Conservation (phyloP, 2,113 vertebrate species). For the Paracanthobrama guichenoti region DNA sequence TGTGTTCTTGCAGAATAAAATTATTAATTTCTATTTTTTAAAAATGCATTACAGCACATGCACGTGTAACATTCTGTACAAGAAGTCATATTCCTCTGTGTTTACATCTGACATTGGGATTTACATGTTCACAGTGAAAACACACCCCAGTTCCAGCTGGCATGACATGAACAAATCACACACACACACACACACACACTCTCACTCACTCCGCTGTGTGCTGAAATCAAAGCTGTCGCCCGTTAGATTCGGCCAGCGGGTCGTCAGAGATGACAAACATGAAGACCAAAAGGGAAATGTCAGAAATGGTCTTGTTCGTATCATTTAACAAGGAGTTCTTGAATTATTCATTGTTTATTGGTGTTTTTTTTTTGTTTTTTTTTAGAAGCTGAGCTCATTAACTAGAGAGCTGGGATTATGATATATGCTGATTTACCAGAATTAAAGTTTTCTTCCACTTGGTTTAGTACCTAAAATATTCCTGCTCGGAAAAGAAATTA, state of each 20-base stretch:
- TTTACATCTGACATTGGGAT: neutral
- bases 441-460: neutral
- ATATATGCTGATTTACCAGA: neutral
- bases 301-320: neutral
- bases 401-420: neutral
- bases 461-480: neutral
- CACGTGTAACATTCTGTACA: neutral
- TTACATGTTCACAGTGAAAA: neutral
- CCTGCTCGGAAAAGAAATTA: no score
- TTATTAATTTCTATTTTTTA: neutral
- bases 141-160: conserved; percentile 30
- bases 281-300: no score
- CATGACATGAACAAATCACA: conserved; percentile 18
- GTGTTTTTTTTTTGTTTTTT: neutral
- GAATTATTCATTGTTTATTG: neutral
- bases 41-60: no score
- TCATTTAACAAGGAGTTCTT: neutral
- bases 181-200: neutral
- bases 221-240: conserved; percentile 39
- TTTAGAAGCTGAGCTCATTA: neutral
- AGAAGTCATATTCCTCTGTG: neutral
- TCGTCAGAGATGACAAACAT: neutral
- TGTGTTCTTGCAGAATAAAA: neutral
- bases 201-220: neutral
- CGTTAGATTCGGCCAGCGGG: neutral